Conservation (phyloP, 2,113 vertebrate species). For the Esox niger region DNA sequence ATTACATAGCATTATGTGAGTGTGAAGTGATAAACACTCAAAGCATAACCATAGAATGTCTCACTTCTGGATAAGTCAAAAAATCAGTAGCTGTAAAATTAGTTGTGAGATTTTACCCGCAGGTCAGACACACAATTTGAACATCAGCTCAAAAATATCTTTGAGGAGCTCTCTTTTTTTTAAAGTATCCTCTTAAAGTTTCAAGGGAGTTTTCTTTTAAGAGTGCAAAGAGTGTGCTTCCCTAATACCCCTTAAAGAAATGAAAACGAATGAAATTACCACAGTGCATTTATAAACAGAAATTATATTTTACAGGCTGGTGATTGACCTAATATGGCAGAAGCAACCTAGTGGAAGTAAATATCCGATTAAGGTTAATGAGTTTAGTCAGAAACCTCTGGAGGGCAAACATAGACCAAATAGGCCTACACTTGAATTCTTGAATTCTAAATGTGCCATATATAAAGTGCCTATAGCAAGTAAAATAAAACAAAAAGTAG, state of each 20-base stretch:
- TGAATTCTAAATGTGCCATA: no score
- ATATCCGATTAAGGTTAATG: slow-evolving; percentile 2
- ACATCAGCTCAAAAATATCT: no score
- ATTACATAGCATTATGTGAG: no score
- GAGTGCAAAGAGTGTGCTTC: not conserved
- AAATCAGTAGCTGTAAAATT: slow-evolving; percentile 27
- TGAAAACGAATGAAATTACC: not conserved
- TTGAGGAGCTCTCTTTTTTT: no score
- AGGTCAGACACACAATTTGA: slow-evolving; percentile 8
- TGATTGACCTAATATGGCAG: not conserved
- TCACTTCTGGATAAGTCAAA: not conserved
- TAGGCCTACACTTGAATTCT: not conserved
- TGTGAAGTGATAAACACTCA: no score
- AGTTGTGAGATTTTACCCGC: no score
- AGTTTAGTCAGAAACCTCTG: slow-evolving; percentile 11
- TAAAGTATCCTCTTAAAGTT: no score
- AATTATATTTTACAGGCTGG: no score
- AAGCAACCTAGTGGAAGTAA: not conserved
- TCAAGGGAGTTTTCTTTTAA: no score
- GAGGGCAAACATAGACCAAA: slow-evolving; percentile 12
- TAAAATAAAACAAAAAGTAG: no score
- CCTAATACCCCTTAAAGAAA: not conserved
- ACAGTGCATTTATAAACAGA: no score
- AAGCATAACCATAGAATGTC: slow-evolving; percentile 45
- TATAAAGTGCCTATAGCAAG: no score